Evolutionary conservation across 2,888 invertebrate genomes (phyloP).

Genomic region (Aelia acuminata): DNA sequence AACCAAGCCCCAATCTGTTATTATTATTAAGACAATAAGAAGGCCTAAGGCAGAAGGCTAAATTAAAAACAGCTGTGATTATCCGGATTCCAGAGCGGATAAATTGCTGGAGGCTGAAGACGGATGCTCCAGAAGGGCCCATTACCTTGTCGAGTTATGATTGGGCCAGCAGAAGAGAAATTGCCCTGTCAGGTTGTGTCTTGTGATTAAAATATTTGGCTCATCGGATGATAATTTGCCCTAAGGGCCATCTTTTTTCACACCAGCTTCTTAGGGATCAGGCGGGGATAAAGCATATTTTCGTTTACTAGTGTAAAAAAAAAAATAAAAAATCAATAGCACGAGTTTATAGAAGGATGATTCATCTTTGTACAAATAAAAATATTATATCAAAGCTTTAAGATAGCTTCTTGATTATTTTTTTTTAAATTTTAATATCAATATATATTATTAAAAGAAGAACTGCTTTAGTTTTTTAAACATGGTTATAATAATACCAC

Average conservation of each 20-base stretch:
- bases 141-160: slow-evolving; percentile 21
- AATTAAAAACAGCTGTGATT: slow-evolving; percentile 17
- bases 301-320: too few species aligned
- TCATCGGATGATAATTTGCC: neutral
- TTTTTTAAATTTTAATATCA: too few species aligned
- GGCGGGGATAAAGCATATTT: neutral
- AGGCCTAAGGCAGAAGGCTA: neutral
- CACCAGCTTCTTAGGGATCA: neutral
- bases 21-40: neutral
- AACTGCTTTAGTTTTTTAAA: too few species aligned
- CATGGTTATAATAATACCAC: too few species aligned
- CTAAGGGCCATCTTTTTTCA: neutral
- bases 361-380: too few species aligned
- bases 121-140: neutral
- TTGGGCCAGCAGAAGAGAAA: neutral
- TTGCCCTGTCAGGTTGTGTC: slow-evolving; percentile 12
- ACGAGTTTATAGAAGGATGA: too few species aligned
- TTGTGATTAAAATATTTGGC: slow-evolving; percentile 19
- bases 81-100: neutral
- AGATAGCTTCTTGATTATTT: too few species aligned
- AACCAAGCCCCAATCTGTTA: neutral
- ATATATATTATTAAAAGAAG: too few species aligned
- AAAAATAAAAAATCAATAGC: too few species aligned
- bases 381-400: too few species aligned
- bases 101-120: slow-evolving; percentile 26